These are phyloP conservation scores for Meandrina meandrites DNA, from an alignment of 92 coral and sea anemone genomes.

Conservation along the genomic window DNA sequence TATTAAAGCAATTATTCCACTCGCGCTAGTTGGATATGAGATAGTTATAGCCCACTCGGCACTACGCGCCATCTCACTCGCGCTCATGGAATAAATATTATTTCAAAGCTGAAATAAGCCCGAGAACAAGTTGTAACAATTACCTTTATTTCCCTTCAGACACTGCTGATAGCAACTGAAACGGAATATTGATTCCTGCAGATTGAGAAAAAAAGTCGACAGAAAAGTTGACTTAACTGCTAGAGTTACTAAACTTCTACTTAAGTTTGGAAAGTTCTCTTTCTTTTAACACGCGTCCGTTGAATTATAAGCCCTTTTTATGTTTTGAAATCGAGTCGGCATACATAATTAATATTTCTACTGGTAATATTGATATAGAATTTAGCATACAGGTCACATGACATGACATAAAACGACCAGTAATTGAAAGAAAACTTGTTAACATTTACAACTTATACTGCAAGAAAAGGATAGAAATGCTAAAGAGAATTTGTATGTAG, in stretches of 20 bases:
- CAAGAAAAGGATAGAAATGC: background rate
- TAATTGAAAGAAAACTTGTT: no score
- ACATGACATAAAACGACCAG: background rate
- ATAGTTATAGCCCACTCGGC: no score
- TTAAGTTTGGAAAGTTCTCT: background rate
- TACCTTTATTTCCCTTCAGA: slow-evolving; percentile 1
- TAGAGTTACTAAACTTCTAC: background rate
- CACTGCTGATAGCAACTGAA: background rate
- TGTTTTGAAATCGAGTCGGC: no score
- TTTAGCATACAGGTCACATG: background rate
- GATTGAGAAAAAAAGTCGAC: background rate
- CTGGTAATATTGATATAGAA: no score
- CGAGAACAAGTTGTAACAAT: background rate
- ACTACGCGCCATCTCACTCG: no score
- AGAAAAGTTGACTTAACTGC: background rate
- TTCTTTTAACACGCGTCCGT: background rate
- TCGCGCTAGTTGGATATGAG: no score
- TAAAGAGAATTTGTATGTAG: background rate
- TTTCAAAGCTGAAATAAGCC: no score
- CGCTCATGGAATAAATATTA: no score
- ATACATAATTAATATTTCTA: no score
- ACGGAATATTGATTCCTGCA: background rate
- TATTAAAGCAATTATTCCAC: no score
- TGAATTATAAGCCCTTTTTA: no score
- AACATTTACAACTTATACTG: background rate